A percentile compares a stretch with the other conserved stretches of the same genome.
Evolutionary conservation across 2,888 invertebrate genomes (phyloP).

Genomic region (Andrena hattorfiana): DNA sequence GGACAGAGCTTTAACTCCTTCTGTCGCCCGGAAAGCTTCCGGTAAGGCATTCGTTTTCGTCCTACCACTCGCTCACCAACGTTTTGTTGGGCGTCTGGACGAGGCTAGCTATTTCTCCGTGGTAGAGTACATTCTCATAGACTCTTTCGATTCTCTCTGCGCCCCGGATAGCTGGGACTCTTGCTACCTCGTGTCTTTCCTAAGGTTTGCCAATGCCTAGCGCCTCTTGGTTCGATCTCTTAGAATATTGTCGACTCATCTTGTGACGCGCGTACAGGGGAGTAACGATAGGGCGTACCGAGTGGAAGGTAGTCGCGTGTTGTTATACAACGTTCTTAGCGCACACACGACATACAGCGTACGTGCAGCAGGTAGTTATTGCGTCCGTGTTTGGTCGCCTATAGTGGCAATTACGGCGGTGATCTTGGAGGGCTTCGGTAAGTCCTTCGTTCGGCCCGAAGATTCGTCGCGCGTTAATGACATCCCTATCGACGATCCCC

Average conservation of each 20-base stretch:
- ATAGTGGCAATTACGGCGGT: background rate
- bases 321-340: conserved; percentile 45
- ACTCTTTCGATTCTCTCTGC: too few relatives aligned
- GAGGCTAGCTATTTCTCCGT: too few relatives aligned
- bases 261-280: background rate
- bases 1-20: conserved; percentile 59
- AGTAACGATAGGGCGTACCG: conserved; percentile 9
- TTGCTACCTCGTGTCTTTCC: too few relatives aligned
- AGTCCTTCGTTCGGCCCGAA: background rate
- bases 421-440: background rate
- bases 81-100: background rate
- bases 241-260: conserved; percentile 1
- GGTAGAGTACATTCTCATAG: too few relatives aligned
- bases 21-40: conserved; percentile 65
- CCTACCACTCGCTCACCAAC: background rate
- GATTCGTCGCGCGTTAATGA: conserved; percentile 10
- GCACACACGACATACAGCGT: conserved; percentile 1
- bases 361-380: conserved; percentile 22
- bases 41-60: conserved; percentile 47
- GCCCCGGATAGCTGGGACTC: too few relatives aligned
- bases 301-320: conserved; percentile 32
- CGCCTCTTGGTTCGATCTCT: too few relatives aligned
- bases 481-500: background rate
- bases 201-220: too few relatives aligned
- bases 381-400: conserved; percentile 4